Evolutionary conservation across 2,888 invertebrate species (phyloP).

Genomic region (Cerastis leucographa): DNA sequence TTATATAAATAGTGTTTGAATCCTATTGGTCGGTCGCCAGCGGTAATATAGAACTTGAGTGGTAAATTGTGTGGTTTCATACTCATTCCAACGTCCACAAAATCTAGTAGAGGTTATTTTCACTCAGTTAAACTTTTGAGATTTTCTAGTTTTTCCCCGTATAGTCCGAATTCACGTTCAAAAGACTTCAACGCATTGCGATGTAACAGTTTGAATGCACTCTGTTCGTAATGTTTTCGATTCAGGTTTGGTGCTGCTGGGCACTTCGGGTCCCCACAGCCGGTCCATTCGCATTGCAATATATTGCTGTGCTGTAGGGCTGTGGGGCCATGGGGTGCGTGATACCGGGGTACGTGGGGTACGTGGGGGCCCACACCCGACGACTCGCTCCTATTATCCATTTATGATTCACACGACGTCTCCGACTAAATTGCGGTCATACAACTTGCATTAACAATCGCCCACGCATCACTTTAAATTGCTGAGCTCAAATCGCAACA

Average conservation of each 20-base stretch:
- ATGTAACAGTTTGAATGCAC: not conserved
- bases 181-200: conserved; percentile 41
- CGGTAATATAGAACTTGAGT: not conserved
- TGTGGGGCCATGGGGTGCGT: conserved; percentile 1
- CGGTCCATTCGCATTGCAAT: conserved; percentile 48
- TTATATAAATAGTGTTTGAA: not conserved
- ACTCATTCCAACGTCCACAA: not conserved
- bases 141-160: not conserved
- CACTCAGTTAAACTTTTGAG: not conserved
- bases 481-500: conserved; percentile 62
- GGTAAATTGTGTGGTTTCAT: not conserved
- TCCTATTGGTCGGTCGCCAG: conserved; percentile 37
- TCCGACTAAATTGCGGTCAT: conserved; percentile 41
- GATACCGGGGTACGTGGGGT: not conserved
- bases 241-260: not conserved
- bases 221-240: not conserved
- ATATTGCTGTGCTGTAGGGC: conserved; percentile 10
- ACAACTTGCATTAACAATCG: conserved; percentile 61
- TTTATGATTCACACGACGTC: conserved; percentile 59
- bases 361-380: conserved; percentile 2
- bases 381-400: conserved; percentile 20
- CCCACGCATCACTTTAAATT: conserved; percentile 41
- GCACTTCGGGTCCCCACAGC: conserved; percentile 15
- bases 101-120: not conserved
- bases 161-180: not conserved